Percentiles rank a stretch among this genome's conserved stretches.
Evolutionary conservation across 2,113 vertebrate genomes (phyloP).

Genomic region (Lipophrys pholis): DNA sequence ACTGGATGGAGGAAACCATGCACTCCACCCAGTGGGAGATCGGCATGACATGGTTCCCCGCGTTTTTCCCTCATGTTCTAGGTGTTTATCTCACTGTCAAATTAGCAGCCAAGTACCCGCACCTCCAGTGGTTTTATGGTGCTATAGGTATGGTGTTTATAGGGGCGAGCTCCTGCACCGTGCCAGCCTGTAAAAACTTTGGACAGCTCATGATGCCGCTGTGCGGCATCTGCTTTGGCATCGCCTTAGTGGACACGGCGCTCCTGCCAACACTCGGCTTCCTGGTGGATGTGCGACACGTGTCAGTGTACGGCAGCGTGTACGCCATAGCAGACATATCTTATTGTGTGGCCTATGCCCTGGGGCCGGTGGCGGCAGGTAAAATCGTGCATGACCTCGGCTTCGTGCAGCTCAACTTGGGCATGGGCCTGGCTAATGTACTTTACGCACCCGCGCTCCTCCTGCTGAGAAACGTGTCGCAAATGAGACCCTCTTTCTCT

Average conservation of each 20-base stretch:
- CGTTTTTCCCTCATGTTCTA: slow-evolving; percentile 95
- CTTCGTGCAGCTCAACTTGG: slow-evolving; percentile 93
- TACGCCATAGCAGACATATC: slow-evolving; percentile 99
- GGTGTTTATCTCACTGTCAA: slow-evolving; percentile 94
- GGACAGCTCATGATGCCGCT: slow-evolving; percentile 91
- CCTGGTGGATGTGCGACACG: slow-evolving; percentile 94
- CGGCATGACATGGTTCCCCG: slow-evolving; percentile 95
- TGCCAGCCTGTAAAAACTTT: slow-evolving; percentile 94
- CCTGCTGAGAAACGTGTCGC: slow-evolving; percentile 90
- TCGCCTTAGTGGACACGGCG: slow-evolving; percentile 96
- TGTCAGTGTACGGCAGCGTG: slow-evolving; percentile 96
- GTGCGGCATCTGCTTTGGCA: slow-evolving; percentile 97
- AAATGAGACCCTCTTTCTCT: slow-evolving; percentile 92
- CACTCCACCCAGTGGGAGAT: slow-evolving; percentile 92
- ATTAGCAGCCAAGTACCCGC: slow-evolving; percentile 90
- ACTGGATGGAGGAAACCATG: slow-evolving; percentile 96
- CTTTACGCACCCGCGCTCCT: slow-evolving; percentile 95
- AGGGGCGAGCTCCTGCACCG: slow-evolving; percentile 93
- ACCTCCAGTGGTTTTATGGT: slow-evolving; percentile 97
- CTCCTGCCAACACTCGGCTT: slow-evolving; percentile 95
- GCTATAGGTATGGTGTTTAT: slow-evolving; percentile 96
- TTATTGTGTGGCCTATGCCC: slow-evolving; percentile 94
- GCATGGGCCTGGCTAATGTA: slow-evolving; percentile 96
- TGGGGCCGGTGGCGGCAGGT: slow-evolving; percentile 93
- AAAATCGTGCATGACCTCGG: slow-evolving; percentile 95